Evolutionary conservation across 2,797 vertebrate species (phyloP), one percentile per base, ranked within the genome.

Genomic region (Gymnoscopelus braueri): DNA sequence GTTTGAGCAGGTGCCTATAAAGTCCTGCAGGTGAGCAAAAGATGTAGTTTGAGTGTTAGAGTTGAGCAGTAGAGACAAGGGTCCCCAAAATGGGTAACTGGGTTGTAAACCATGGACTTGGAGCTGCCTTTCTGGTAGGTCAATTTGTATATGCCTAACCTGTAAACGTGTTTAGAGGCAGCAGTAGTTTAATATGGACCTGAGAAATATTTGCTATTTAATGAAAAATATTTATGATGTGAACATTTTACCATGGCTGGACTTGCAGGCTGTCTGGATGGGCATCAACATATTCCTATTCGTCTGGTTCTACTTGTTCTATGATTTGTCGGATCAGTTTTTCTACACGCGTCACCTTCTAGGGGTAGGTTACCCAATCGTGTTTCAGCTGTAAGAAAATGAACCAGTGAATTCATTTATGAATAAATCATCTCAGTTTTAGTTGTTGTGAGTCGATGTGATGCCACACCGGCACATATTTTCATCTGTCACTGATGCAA

Each of bases 261-360:
- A 63, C 65, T 77, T 72, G 4, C 91, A 98, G 96, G 87, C 91
- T 61, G 87, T 92, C 68, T 99, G 96, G 96, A 91, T 98, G 92
- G 94, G 80, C 60, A 91, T 98, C 89, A 98, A 98, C 82, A 88
- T 94, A 72, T 96, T 96, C 76, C 84, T 98, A 26, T 99, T 99
- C 79, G 88, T 94, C 0, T 87, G 89, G 74, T 95, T 84, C 76
- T 98, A 96, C 84, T 56, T 95, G 14, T 69, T 86, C 5, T 98
- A 95, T 67, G 94, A 98, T 35, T 60, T 10, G 65, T 81, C 80
- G 0, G 78, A 91, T 0, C 49, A 59, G 3, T 98, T 90, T 83
- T 94, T 86, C 88, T 98, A 98, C 90, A 98, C 96, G 3, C 95
- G 96, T 63, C 89, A 94, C 79, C 87, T 98, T 59, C 80, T 98